Base-by-base conservation (phyloP, 2,888 invertebrate genomes). In the Sialis lutaria region DNA sequence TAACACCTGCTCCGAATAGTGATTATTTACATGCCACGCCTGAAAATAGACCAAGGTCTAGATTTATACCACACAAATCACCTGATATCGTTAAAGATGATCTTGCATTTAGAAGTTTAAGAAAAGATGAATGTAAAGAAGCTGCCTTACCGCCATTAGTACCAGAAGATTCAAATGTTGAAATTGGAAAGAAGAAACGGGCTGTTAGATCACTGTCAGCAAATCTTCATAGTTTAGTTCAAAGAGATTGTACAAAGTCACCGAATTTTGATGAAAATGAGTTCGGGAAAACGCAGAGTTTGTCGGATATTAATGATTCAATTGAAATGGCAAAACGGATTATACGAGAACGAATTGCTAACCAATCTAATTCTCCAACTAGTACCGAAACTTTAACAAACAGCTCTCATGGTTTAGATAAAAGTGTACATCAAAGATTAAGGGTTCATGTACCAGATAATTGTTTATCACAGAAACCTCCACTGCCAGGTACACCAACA, bases 1-100 rank as follows among this genome's bases (percentile, higher is more conserved):
- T 89, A 22, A 75, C 83, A 1, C 78, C 82, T 2, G 82, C 87
- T 5, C 75, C 88, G 0, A 79, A 80, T 50, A 85, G 79, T 55
- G 89, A 91, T 62, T 92, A 92, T 59, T 69, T 91, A 47, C 88
- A 89, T 59, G 82, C 81, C 1, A 74, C 73, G 9, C 82, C 84
- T 4, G 74, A 75, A 56, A 72, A 67, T 48, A 70, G 70, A 53
- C 65, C 65, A 8, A 70, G 78, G 46, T 74, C 80, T 5, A 64
- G 74, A 40, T 79, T 78, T 61, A 70, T 77, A 53, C 75, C 79
- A 22, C 73, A 77, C 57, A 73, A 75, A 56, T 79, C 79, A 43
- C 90, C 90, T 0, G 89, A 91, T 62, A 65, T 89, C 30, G 80
- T 90, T 1, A 79, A 82, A 53, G 91, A 92, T 61, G 91, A 92